Evolutionary conservation across 37 sponge, comb jelly and placozoan species (phyloP).

Genomic region (Spongilla lacustris): DNA sequence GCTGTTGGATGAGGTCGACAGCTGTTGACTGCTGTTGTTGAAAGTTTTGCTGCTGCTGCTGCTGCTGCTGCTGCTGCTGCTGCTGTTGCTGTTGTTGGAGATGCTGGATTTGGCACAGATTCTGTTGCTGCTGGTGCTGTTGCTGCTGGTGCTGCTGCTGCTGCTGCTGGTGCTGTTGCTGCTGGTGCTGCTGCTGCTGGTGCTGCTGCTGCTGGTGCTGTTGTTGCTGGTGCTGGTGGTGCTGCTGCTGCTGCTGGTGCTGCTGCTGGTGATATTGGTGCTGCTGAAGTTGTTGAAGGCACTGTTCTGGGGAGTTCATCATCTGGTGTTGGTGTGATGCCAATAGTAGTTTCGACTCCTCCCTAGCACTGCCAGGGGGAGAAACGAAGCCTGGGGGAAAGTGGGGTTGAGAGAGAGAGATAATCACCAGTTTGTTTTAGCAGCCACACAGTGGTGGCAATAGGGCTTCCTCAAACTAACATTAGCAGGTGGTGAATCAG

Average conservation of each 20-base stretch:
- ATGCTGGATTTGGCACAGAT: neutral
- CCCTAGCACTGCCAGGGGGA: neutral
- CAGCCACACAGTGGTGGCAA: neutral
- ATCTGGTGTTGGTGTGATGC: neutral
- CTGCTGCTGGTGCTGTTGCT: neutral
- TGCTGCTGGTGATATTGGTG: neutral
- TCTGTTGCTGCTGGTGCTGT: slow-evolving; percentile 13
- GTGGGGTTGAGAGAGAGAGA: neutral
- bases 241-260: neutral
- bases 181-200: slow-evolving; percentile 4
- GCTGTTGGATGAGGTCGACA: neutral
- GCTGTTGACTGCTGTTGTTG: neutral
- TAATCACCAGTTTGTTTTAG: neutral
- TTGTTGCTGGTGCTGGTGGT: neutral
- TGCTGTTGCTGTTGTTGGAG: neutral
- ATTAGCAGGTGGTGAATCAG: neutral
- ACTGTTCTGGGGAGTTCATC: neutral
- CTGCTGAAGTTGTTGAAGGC: neutral
- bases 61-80: neutral
- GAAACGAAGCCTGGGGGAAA: neutral
- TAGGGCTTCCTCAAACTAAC: neutral
- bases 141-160: neutral
- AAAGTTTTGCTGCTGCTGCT: neutral
- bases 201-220: neutral
- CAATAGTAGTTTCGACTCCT: too few species aligned